A percentile compares a stretch with the other conserved stretches of the same genome.
phyloP scores from a whole-genome alignment of 2,888 invertebrate genomes.

The Alviniconcha strummeri region DNA sequence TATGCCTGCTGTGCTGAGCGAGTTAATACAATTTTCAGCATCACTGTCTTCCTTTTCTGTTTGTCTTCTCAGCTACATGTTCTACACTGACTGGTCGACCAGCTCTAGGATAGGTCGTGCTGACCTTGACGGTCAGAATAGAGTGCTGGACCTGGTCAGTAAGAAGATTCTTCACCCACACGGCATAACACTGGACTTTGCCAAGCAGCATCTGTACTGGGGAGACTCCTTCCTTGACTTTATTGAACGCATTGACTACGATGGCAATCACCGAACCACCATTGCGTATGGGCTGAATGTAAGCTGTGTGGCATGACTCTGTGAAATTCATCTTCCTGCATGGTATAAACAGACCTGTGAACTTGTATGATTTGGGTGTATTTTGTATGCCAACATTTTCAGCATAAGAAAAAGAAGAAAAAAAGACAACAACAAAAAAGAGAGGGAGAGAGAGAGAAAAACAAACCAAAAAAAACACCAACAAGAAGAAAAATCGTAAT shows the following conservation, averaged over 20 bases:
- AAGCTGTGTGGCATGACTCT: conserved; percentile 10
- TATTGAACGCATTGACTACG: conserved; percentile 84
- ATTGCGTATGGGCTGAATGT: conserved; percentile 47
- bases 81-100: conserved; percentile 91
- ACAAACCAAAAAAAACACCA: too few species aligned
- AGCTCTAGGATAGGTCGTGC: conserved; percentile 88
- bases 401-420: too few species aligned
- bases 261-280: conserved; percentile 77
- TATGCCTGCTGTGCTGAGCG: too few species aligned
- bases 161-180: conserved; percentile 87
- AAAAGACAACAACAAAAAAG: too few species aligned
- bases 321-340: neutral
- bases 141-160: conserved; percentile 78
- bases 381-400: too few species aligned
- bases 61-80: conserved; percentile 81
- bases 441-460: too few species aligned
- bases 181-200: conserved; percentile 86
- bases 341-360: neutral
- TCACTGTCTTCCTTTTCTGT: neutral
- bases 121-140: conserved; percentile 86
- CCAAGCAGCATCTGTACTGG: conserved; percentile 87
- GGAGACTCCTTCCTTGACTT: conserved; percentile 81
- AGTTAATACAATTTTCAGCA: too few species aligned
- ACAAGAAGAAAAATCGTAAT: too few species aligned
- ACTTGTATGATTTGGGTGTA: neutral